Percentiles rank a stretch among this genome's conserved stretches.
Conservation (phyloP, 2,888 invertebrate species). For the Epistrophe eligans region DNA sequence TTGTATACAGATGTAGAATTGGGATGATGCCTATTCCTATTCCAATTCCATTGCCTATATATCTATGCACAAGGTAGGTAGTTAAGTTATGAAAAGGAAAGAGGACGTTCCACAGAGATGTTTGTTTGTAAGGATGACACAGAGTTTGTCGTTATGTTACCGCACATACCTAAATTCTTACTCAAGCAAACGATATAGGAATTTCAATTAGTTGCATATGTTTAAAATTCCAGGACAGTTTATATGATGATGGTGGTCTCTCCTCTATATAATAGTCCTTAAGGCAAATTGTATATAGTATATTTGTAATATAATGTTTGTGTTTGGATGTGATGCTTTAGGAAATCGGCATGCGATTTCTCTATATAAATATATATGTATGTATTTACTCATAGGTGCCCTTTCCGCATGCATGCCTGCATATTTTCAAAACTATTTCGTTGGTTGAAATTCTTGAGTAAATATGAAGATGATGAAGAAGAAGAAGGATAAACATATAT, state of each 20-base stretch:
- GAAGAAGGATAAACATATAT: not conserved
- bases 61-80: not conserved
- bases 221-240: slow-evolving; percentile 68
- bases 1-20: not conserved
- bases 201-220: slow-evolving; percentile 75
- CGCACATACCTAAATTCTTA: slow-evolving; percentile 18
- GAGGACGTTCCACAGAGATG: not conserved
- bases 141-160: slow-evolving; percentile 63
- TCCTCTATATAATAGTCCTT: slow-evolving; percentile 27
- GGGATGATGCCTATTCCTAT: slow-evolving; percentile 1
- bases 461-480: too few relatives aligned
- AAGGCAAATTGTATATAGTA: slow-evolving; percentile 26
- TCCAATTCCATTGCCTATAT: not conserved
- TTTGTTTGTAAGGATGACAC: slow-evolving; percentile 39
- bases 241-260: slow-evolving; percentile 10
- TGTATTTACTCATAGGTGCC: slow-evolving; percentile 60
- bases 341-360: slow-evolving; percentile 70
- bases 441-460: slow-evolving; percentile 55
- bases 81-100: slow-evolving; percentile 29
- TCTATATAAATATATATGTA: not conserved
- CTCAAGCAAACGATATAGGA: slow-evolving; percentile 51
- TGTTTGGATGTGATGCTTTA: slow-evolving; percentile 26
- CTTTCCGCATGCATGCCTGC: slow-evolving; percentile 58
- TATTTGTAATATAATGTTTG: not conserved
- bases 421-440: slow-evolving; percentile 62